Base-by-base conservation (phyloP, 1,140 invertebrate species). In the Drosophila quadrilineata region DNA sequence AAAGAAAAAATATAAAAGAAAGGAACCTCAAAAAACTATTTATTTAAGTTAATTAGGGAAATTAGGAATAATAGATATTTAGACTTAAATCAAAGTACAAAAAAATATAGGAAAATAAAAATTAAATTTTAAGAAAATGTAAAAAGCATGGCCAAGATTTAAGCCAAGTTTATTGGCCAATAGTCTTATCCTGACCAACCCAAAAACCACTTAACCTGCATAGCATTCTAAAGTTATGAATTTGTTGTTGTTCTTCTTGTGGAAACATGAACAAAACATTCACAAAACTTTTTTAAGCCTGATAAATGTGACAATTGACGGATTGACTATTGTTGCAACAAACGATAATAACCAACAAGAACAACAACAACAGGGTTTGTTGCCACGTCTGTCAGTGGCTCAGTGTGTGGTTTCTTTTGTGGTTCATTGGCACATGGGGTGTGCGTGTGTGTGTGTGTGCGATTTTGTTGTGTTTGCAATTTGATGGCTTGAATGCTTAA, bases 261-360 rank as follows among this genome's bases (percentile, higher is more conserved):
- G 10, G 58, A 28, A 38, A 29, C 58, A 52, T 52, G 49, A 52
- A 43, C 54, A 33, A 53, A 59, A 21, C 28, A 65, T 66, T 43
- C 31, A 41, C 49, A 31, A 59, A 65, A 58, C 36, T 49, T 58
- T 38, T n/a, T 64, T 64, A 52, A 59, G 40, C 56, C 46, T 10
- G 49, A 63, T 49, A 62, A 67, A 67, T 67, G 64, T 67, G 64
- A 54, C 64, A 62, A 54, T 62, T 62, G 58, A 67, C 33, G 48
- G 46, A 67, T 67, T 62, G 48, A 43, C 56, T 50, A 46, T 49
- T 10, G 29, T 31, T 5, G 29, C 29, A 5, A 9, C 4, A 31
- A n/a, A n/a, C n/a, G n/a, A n/a, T n/a, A n/a, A n/a, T n/a, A n/a
- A n/a, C n/a, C n/a, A n/a, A n/a, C n/a, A 2, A 48, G 45, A 21